Base-by-base conservation (phyloP, 1,140 invertebrate species). In the Drosophila subobscura region DNA sequence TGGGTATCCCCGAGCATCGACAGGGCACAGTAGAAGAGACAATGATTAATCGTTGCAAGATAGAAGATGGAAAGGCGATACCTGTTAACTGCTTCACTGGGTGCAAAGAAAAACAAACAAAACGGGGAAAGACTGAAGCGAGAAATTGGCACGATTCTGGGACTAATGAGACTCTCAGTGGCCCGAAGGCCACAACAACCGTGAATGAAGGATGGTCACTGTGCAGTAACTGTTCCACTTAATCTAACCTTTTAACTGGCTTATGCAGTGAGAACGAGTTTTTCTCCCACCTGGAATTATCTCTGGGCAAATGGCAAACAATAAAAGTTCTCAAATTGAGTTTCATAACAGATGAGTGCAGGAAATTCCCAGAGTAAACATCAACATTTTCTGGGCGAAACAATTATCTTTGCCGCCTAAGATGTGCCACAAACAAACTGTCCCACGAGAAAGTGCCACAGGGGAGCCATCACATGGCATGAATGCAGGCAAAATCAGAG, bases 81-180 rank as follows among this genome's bases (percentile, higher is more conserved):
- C 44, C 50, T 63, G 70, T 72, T 72, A 72, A 72, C 68, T 72
- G 70, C 57, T 72, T 72, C 68, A 63, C 37, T 29, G 53, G 70
- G 40, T 45, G 16, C 64, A 37, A 12, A 70, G 64, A 41, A 55
- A 47, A 46, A 25, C n/a, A 50, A 40, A 68, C 16, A 37, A 44
- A 51, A 6, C 23, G 59, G n/a, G 20, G 45, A 50, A 47, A 14
- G 20, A 50, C 72, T 44, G 44, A 33, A 27, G 6, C 29, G 4
- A 22, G 16, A 22, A 23, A 72, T 41, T 20, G 47, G 41, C 44
- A 70, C 33, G 33, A 37, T 37, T 37, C 33, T 37, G 10, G 46
- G 16, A 51, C 50, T 66, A 65, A 66, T 65, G 59, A 65, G 25
- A 66, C 37, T 65, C 64, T 64, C 45, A 66, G 14, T 12, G 37